Evolutionary conservation across 1,140 invertebrate species (phyloP), one percentile per base, ranked within the genome.

Genomic region (Drusus annulatus): DNA sequence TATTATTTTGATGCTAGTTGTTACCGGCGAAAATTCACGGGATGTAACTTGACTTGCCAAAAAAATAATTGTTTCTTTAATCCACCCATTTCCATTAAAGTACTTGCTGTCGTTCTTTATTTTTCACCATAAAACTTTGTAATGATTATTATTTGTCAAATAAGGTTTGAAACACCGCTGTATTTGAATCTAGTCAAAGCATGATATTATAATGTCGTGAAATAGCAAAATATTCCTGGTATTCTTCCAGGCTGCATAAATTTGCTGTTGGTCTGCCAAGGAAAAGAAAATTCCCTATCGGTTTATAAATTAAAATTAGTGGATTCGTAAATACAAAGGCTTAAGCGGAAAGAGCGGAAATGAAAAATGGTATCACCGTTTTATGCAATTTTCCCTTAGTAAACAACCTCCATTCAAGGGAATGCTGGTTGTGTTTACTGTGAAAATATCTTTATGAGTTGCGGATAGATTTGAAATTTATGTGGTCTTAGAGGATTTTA

Each of bases 241-340:
- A 54, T 62, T 60, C 73, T 82, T 82, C 81, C 81, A 82, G 78
- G 10, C 16, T 45, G 73, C 50, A 79, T 82, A 79, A 79, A 76
- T 82, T 81, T 77, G 31, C 71, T 81, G 31, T 82, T 62, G 31
- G 68, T 81, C 58, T 54, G 79, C 52, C 73, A 60, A 23, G 28
- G 45, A 78, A 31, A 51, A 13, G 45, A 36, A 77, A 52, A 52
- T 77, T 50, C 62, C 63, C 76, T 51, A 65, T 65, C 76, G 36
- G 76, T 77, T 36, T 77, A 69, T 69, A 77, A 77, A 77, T 77
- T 77, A 25, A 77, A 77, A 77, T 77, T 65, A 51, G 58, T 45
- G 19, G 60, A 77, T 65, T 77, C 76, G 19, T 52, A 65, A 68
- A 51, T 65, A 51, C 45, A 13, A 45, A 50, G 45, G 17, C 17